A percentile compares a stretch with the other conserved stretches of the same genome.
These are phyloP conservation scores for Malacosoma neustria DNA, from an alignment of 2,888 invertebrate genomes.

Conservation along the genomic window DNA sequence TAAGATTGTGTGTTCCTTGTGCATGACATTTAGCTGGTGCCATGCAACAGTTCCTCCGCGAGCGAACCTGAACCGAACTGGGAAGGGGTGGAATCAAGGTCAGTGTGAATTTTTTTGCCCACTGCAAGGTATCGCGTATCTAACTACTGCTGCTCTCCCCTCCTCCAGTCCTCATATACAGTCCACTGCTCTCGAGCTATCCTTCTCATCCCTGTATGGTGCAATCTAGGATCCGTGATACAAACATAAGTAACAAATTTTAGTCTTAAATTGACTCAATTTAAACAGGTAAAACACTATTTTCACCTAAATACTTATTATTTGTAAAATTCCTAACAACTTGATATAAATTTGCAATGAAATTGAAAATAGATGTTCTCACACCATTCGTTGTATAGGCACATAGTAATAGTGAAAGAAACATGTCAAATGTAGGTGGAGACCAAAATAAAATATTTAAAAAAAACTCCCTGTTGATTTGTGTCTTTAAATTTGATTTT, in stretches of 20 bases:
- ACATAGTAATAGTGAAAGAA: constrained; percentile 52
- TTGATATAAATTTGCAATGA: constrained; percentile 62
- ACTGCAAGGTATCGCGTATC: too few species aligned
- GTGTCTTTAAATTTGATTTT: constrained; percentile 38
- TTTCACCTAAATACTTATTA: constrained; percentile 53
- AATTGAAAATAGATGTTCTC: constrained; percentile 48
- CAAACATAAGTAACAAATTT: constrained; percentile 1
- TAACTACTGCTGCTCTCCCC: too few species aligned
- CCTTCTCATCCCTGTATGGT: too few species aligned
- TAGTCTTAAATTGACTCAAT: not conserved
- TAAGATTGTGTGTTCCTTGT: too few species aligned
- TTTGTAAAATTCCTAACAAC: constrained; percentile 59
- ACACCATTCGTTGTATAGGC: constrained; percentile 46
- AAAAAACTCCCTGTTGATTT: constrained; percentile 50
- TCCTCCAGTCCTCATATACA: too few species aligned
- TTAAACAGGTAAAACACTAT: constrained; percentile 40
- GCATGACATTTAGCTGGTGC: too few species aligned
- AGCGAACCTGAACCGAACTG: too few species aligned
- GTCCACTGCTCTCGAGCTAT: too few species aligned
- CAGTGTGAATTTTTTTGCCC: too few species aligned
- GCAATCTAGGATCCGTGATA: too few species aligned
- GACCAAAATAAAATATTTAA: constrained; percentile 64
- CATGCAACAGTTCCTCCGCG: too few species aligned
- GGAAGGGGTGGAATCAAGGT: too few species aligned
- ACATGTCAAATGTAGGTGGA: constrained; percentile 60